These are phyloP conservation scores for Acrocephalus scirpaceus DNA, from an alignment of 2,797 vertebrate genomes.

Conservation along the genomic window DNA sequence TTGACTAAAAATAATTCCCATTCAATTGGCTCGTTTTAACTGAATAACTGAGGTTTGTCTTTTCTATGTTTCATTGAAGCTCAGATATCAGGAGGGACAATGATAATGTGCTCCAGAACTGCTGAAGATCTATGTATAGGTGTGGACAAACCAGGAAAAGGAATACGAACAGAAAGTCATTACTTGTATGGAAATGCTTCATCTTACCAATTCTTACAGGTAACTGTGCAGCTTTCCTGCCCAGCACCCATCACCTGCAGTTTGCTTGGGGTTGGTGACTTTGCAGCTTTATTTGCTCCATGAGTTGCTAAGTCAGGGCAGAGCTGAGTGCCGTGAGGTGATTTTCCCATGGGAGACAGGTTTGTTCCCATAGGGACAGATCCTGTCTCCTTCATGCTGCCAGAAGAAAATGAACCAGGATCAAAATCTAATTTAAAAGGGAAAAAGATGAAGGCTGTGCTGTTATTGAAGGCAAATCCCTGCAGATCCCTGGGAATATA, in stretches of 20 bases:
- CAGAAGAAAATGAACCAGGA: background rate
- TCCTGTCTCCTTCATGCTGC: background rate
- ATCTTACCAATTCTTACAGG: background rate
- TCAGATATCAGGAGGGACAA: background rate
- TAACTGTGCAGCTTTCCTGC: background rate
- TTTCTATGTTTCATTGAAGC: background rate
- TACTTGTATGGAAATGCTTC: background rate
- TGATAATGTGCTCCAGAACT: background rate
- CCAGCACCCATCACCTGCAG: background rate
- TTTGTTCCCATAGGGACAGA: background rate
- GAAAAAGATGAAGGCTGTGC: background rate
- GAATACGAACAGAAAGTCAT: background rate
- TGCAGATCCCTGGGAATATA: background rate
- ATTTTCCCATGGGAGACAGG: background rate
- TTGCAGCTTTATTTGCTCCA: background rate
- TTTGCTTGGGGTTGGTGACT: background rate
- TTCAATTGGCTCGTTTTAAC: background rate
- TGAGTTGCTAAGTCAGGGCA: background rate
- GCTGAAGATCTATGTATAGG: background rate
- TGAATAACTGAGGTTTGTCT: background rate
- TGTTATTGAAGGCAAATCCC: conserved; percentile 31
- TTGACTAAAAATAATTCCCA: background rate
- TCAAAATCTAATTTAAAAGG: conserved; percentile 32
- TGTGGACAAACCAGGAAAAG: background rate
- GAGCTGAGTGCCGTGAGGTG: background rate